A percentile compares a stretch with the other conserved stretches of the same genome.
Conservation (phyloP, 2,797 vertebrate genomes). For the Hirundo rustica region DNA sequence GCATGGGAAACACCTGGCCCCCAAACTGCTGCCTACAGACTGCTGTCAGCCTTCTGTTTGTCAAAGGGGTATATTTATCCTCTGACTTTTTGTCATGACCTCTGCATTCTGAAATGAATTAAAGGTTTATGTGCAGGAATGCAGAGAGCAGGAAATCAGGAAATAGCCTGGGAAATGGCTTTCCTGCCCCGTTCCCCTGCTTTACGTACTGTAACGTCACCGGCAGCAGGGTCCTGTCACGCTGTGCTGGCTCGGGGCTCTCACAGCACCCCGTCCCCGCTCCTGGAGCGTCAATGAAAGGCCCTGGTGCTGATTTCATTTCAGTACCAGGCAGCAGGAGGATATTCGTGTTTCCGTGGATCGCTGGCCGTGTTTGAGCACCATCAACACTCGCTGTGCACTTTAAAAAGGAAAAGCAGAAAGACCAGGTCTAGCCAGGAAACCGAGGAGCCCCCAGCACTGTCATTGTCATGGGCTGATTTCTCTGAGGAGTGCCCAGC, state of each 20-base stretch:
- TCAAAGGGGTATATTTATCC: slow-evolving; percentile 69
- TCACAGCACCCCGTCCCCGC: neutral
- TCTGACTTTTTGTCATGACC: slow-evolving; percentile 68
- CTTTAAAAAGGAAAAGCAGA: neutral
- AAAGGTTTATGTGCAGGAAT: slow-evolving; percentile 74
- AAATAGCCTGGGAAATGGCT: slow-evolving; percentile 67
- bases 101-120: slow-evolving; percentile 76
- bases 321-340: neutral
- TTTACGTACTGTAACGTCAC: slow-evolving; percentile 41
- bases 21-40: neutral
- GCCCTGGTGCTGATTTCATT: neutral
- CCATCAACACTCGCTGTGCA: neutral
- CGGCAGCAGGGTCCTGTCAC: neutral
- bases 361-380: neutral
- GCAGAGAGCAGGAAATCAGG: slow-evolving; percentile 69
- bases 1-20: slow-evolving; percentile 69
- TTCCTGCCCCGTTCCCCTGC: slow-evolving; percentile 59
- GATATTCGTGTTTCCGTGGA: neutral
- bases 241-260: neutral
- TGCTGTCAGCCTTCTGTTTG: slow-evolving; percentile 64
- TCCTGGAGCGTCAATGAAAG: neutral
- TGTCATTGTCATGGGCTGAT: neutral
- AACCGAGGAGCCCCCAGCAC: neutral
- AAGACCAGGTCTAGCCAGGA: neutral
- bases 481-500: neutral